Conservation (phyloP, 2,888 invertebrate genomes). For the Troglohyphantes excavatus region DNA sequence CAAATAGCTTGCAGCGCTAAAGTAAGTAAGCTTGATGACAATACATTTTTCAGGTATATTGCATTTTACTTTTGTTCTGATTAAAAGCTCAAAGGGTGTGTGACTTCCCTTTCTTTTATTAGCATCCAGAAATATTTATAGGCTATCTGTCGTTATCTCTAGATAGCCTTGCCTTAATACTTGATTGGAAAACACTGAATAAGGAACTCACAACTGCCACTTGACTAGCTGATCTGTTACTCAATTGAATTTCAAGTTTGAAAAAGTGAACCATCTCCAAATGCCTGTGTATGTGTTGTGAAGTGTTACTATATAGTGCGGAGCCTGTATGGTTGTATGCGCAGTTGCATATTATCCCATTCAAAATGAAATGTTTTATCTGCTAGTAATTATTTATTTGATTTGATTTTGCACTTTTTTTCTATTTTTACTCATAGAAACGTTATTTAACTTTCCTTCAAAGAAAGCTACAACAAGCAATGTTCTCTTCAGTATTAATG, state of each 20-base stretch:
- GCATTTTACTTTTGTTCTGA: slow-evolving; percentile 50
- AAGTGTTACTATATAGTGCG: slow-evolving; percentile 40
- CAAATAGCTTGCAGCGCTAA: slow-evolving; percentile 68
- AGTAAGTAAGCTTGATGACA: slow-evolving; percentile 57
- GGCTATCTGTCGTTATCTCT: slow-evolving; percentile 56
- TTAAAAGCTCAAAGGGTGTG: slow-evolving; percentile 67
- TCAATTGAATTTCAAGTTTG: slow-evolving; percentile 27
- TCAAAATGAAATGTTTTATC: slow-evolving; percentile 44
- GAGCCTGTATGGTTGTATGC: slow-evolving; percentile 33
- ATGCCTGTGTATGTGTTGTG: slow-evolving; percentile 49
- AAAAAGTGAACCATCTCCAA: slow-evolving; percentile 46
- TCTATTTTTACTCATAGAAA: slow-evolving; percentile 35
- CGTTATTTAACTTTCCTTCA: slow-evolving; percentile 24
- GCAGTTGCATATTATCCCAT: slow-evolving; percentile 42
- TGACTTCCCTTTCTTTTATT: slow-evolving; percentile 48
- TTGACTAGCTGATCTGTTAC: slow-evolving; percentile 21
- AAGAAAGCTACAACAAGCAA: slow-evolving; percentile 21
- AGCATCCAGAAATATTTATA: slow-evolving; percentile 47
- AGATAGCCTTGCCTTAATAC: slow-evolving; percentile 75
- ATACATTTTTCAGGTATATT: slow-evolving; percentile 29
- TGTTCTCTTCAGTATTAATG: slow-evolving; percentile 63
- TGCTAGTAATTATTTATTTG: slow-evolving; percentile 2
- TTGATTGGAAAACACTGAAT: slow-evolving; percentile 47
- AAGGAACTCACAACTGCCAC: slow-evolving; percentile 32
- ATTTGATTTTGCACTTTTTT: slow-evolving; percentile 45